Percentiles rank a stretch among this genome's conserved stretches.
These are phyloP conservation scores for Miniopterus natalensis DNA, from an alignment of 2,113 vertebrate species.

Conservation along the genomic window DNA sequence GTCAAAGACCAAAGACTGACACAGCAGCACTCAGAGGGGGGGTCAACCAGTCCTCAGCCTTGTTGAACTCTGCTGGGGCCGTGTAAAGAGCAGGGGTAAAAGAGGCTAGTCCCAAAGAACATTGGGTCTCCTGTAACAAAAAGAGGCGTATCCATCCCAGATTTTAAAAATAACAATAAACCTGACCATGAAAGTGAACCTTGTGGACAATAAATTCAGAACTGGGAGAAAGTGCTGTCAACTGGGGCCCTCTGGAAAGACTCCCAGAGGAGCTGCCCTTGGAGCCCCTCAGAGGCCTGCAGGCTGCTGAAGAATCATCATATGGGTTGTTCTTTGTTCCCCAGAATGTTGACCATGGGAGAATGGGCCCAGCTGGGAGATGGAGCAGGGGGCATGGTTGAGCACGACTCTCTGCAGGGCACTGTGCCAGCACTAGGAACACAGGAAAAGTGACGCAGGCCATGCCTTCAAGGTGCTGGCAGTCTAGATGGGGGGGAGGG, in stretches of 20 bases:
- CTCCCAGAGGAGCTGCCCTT: background rate
- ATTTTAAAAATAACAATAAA: constrained; percentile 10
- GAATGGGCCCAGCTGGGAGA: background rate
- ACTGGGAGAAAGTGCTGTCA: background rate
- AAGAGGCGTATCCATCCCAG: background rate
- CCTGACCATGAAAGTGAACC: background rate
- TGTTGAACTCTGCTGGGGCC: accelerated
- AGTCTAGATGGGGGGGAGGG: background rate
- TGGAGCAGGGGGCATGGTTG: no score
- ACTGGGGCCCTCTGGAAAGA: background rate
- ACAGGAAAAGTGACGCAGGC: background rate
- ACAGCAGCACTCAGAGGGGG: background rate
- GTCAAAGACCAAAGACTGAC: background rate
- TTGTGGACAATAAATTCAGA: background rate
- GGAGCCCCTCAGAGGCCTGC: background rate
- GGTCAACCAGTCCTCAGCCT: background rate
- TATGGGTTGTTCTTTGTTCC: background rate
- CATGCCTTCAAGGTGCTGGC: background rate
- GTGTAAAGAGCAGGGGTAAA: background rate
- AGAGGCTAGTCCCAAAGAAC: background rate
- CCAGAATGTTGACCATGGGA: background rate
- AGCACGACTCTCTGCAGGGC: background rate
- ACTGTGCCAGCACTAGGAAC: background rate
- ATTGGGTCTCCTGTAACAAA: background rate
- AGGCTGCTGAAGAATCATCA: background rate